Percentiles rank a stretch among this genome's conserved stretches.
These are phyloP conservation scores for Drosophila cardini DNA, from an alignment of 1,140 invertebrate species.

Conservation along the genomic window DNA sequence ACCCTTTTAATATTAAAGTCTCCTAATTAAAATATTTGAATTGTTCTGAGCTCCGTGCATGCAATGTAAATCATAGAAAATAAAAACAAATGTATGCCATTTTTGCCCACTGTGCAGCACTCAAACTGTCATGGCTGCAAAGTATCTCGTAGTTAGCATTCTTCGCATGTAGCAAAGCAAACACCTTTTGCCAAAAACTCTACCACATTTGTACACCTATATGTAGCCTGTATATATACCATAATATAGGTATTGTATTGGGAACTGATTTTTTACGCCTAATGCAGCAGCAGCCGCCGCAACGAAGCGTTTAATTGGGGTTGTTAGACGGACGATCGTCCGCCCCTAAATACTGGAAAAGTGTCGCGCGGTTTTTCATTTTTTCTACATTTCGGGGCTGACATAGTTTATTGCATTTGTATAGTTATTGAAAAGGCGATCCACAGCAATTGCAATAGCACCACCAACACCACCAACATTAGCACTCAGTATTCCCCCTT, in stretches of 20 bases:
- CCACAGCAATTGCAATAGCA: not conserved
- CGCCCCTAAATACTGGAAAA: conserved; percentile 43
- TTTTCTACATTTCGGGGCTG: conserved; percentile 48
- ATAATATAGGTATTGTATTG: not conserved
- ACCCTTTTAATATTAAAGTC: no score
- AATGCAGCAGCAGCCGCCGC: conserved; percentile 35
- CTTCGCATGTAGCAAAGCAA: conserved; percentile 62
- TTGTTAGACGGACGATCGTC: conserved; percentile 58
- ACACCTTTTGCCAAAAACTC: conserved; percentile 66
- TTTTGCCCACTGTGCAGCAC: no score
- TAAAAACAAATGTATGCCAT: no score
- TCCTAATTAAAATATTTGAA: no score
- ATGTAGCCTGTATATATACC: not conserved
- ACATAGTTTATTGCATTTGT: conserved; percentile 76
- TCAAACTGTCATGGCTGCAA: conserved; percentile 33
- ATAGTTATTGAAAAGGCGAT: conserved; percentile 25
- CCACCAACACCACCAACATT: conserved; percentile 22
- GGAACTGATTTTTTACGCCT: conserved; percentile 64
- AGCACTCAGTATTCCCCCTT: conserved; percentile 26
- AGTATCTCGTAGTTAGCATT: conserved; percentile 36
- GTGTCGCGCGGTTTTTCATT: conserved; percentile 46
- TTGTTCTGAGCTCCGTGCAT: no score
- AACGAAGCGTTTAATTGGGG: conserved; percentile 78
- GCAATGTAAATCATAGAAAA: no score
- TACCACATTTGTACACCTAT: not conserved